Conservation (phyloP, 2,888 invertebrate species). For the Tubulanus polymorphus region DNA sequence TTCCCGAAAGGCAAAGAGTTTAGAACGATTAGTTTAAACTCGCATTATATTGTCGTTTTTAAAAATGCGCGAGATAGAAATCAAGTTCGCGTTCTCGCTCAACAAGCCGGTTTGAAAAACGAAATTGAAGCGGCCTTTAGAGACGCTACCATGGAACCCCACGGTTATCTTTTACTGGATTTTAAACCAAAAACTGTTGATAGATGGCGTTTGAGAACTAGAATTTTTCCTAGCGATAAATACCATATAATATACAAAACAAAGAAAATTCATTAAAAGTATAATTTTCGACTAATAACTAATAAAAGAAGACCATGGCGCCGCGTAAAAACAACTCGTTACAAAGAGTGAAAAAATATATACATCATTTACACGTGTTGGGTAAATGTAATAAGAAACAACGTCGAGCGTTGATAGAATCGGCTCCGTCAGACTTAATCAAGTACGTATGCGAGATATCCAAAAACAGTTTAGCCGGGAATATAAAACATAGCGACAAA, state of each 20-base stretch:
- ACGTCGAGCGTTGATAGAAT: too few species aligned
- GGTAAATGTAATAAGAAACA: too few species aligned
- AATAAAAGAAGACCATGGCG: too few species aligned
- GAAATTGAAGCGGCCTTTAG: slow-evolving; percentile 1
- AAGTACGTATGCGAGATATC: neutral
- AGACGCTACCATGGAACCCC: neutral
- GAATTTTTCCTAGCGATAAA: slow-evolving; percentile 1
- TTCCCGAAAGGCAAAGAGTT: neutral
- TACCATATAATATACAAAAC: too few species aligned
- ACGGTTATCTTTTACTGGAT: neutral
- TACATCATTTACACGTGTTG: too few species aligned
- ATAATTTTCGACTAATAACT: too few species aligned
- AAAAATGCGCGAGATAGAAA: neutral
- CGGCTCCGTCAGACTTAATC: neutral
- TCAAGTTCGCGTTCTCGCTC: neutral
- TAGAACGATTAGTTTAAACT: neutral
- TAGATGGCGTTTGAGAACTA: neutral
- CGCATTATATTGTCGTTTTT: slow-evolving; percentile 2
- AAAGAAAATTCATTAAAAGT: too few species aligned
- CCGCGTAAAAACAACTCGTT: too few species aligned
- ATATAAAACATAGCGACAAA: neutral
- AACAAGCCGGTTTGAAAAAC: neutral
- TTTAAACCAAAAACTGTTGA: neutral
- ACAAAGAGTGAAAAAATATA: too few species aligned
- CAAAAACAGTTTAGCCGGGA: neutral